Evolutionary conservation across 2,888 invertebrate genomes (phyloP).

Genomic region (Hyles lineata): DNA sequence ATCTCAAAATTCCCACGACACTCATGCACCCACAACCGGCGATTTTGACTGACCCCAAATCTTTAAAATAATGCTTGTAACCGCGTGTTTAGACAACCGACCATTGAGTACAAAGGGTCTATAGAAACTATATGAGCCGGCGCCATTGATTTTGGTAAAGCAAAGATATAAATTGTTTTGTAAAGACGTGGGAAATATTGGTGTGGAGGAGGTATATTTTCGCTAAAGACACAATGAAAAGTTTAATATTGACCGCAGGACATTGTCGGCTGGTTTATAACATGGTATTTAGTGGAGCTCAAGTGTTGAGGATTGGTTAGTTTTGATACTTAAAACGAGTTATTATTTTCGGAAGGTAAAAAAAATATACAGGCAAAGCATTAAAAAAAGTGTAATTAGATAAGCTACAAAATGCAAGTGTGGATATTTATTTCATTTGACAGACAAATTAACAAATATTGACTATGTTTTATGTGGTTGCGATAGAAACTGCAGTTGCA

Average conservation of each 20-base stretch:
- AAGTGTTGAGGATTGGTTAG: slow-evolving; percentile 31
- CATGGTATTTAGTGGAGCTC: slow-evolving; percentile 68
- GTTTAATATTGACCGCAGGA: slow-evolving; percentile 67
- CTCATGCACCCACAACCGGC: slow-evolving; percentile 62
- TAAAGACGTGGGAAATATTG: slow-evolving; percentile 71
- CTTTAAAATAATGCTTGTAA: slow-evolving; percentile 62
- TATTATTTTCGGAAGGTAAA: too few relatives aligned
- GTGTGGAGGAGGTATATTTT: slow-evolving; percentile 55
- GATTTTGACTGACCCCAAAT: slow-evolving; percentile 63
- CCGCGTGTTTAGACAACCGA: slow-evolving; percentile 68
- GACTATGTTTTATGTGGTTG: too few relatives aligned
- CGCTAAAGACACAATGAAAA: slow-evolving; percentile 36
- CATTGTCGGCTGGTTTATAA: slow-evolving; percentile 74
- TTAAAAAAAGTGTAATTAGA: not conserved
- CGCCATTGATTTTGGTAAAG: slow-evolving; percentile 38
- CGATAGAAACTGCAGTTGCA: too few relatives aligned
- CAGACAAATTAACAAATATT: too few relatives aligned
- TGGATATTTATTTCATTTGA: too few relatives aligned
- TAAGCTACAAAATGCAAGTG: too few relatives aligned
- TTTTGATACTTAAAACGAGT: slow-evolving; percentile 56
- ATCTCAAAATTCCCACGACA: slow-evolving; percentile 18
- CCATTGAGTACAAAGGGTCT: slow-evolving; percentile 50
- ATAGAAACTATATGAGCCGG: slow-evolving; percentile 39
- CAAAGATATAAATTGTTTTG: slow-evolving; percentile 60
- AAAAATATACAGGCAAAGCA: not conserved